These are phyloP conservation scores for Aporophyla nigra DNA, from an alignment of 2,888 invertebrate species.

Conservation along the genomic window DNA sequence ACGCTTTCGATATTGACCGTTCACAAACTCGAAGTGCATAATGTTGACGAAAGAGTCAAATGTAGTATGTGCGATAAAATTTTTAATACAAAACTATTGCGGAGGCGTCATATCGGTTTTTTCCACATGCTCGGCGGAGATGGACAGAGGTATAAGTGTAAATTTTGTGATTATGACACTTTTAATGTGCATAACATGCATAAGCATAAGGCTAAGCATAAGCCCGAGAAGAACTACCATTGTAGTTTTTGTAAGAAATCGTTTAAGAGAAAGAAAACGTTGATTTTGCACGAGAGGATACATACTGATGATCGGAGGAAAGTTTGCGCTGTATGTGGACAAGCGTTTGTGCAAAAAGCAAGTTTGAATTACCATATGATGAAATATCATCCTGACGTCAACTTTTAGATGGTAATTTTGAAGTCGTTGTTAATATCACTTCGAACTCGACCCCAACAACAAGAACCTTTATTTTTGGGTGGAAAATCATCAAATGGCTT, in stretches of 20 bases:
- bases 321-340: constrained; percentile 80
- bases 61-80: constrained; percentile 81
- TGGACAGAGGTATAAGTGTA: constrained; percentile 76
- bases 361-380: constrained; percentile 87
- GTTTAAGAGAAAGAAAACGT: constrained; percentile 80
- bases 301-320: constrained; percentile 85
- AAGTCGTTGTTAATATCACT: not conserved
- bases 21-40: constrained; percentile 80
- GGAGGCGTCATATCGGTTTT: constrained; percentile 76
- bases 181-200: constrained; percentile 81
- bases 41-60: constrained; percentile 79
- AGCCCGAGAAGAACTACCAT: constrained; percentile 83
- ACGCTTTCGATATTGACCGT: constrained; percentile 72
- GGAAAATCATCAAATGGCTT: too few species aligned
- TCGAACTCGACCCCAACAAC: not conserved
- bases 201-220: constrained; percentile 83
- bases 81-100: constrained; percentile 77
- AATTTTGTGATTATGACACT: constrained; percentile 81
- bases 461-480: too few species aligned
- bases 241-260: constrained; percentile 86
- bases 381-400: constrained; percentile 84
- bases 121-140: constrained; percentile 82
- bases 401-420: constrained; percentile 63
- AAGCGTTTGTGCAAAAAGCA: constrained; percentile 87
- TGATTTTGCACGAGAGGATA: constrained; percentile 82